phyloP scores from a whole-genome alignment of 2,888 invertebrate species.

The Entomobrya multifasciata region DNA sequence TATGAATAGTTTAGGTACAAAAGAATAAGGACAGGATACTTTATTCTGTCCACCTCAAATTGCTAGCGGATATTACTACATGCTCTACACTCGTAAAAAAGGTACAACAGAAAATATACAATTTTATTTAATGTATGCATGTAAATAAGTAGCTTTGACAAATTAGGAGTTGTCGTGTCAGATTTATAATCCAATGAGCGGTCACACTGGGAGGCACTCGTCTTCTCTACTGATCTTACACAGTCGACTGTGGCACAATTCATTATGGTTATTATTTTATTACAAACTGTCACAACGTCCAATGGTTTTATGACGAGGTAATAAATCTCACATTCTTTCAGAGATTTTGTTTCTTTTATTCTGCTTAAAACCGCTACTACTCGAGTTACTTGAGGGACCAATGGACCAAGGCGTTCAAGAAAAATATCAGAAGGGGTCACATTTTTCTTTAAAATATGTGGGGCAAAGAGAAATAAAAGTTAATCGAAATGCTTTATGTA shows the following conservation, averaged over 20 bases:
- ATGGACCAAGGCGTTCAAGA: not conserved
- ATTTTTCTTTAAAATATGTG: no score
- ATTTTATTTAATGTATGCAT: conserved; percentile 14
- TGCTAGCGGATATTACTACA: not conserved
- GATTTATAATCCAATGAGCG: conserved; percentile 74
- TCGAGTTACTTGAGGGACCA: not conserved
- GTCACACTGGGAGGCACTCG: conserved; percentile 75
- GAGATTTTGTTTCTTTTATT: conserved; percentile 28
- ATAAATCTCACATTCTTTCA: conserved; percentile 58
- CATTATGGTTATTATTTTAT: conserved; percentile 74
- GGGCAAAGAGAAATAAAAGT: no score
- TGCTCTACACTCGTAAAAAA: not conserved
- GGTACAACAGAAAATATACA: not conserved
- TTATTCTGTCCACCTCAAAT: no score
- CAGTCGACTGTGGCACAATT: conserved; percentile 64
- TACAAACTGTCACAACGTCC: conserved; percentile 71
- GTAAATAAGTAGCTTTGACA: conserved; percentile 74
- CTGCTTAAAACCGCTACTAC: not conserved
- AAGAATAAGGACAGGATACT: not conserved
- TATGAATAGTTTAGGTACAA: no score
- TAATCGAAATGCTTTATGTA: no score
- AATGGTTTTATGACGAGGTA: conserved; percentile 62
- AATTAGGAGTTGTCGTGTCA: conserved; percentile 78
- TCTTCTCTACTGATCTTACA: conserved; percentile 72
- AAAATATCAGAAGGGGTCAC: no score